Percentiles rank a stretch among this genome's conserved stretches.
Conservation (phyloP, 2,797 vertebrate species). For the Fistularia tabacaria region DNA sequence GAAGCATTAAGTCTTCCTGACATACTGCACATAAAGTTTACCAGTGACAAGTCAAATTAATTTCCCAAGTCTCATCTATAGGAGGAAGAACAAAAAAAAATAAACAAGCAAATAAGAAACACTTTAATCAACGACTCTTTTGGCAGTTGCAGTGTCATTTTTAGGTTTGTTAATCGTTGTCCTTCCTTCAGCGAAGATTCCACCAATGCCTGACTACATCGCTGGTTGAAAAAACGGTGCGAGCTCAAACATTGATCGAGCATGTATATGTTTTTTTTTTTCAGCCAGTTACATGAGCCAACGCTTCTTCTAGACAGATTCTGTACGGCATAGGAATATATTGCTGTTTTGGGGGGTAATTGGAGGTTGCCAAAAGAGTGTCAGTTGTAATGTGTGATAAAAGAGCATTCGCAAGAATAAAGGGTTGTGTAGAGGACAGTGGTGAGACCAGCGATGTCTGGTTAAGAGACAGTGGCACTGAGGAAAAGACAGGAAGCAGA, state of each 20-base stretch:
- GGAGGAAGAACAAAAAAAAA: constrained; percentile 41
- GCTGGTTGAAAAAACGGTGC: constrained; percentile 14
- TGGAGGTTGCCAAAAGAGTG: too few species aligned
- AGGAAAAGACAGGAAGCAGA: too few species aligned
- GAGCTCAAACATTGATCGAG: too few species aligned
- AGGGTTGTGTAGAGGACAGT: too few species aligned
- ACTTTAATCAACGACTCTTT: constrained; percentile 39
- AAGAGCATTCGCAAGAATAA: too few species aligned
- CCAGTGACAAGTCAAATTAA: constrained; percentile 26
- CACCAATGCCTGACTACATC: constrained; percentile 24
- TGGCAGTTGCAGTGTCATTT: constrained; percentile 46
- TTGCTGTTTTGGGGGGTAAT: too few species aligned
- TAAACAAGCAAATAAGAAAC: constrained; percentile 30
- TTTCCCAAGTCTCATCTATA: constrained; percentile 27
- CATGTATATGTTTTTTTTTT: background rate
- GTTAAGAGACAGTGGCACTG: too few species aligned
- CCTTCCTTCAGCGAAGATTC: constrained; percentile 27
- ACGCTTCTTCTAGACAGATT: too few species aligned
- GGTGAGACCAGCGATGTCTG: too few species aligned
- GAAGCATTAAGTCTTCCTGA: constrained; percentile 38
- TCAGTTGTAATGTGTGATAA: too few species aligned
- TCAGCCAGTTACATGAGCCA: background rate
- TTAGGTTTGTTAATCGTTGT: constrained; percentile 43
- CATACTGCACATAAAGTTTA: constrained; percentile 28
- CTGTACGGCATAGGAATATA: too few species aligned